A percentile compares a stretch with the other conserved stretches of the same genome.
Evolutionary conservation across 2,888 invertebrate genomes (phyloP).

Genomic region (Cantharis lateralis): DNA sequence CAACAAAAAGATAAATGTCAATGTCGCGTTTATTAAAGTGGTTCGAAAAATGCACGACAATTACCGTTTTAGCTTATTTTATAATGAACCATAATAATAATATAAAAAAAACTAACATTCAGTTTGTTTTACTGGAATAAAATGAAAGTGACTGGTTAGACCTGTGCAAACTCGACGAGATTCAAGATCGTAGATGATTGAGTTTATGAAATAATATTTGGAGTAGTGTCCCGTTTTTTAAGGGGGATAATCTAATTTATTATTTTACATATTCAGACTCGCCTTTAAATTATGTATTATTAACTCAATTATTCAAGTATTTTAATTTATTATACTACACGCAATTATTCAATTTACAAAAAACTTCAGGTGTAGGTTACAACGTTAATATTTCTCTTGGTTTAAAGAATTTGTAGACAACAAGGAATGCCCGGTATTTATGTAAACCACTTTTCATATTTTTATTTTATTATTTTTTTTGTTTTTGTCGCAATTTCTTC

Average conservation of each 20-base stretch:
- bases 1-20: neutral
- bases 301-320: neutral
- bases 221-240: no score
- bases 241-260: no score
- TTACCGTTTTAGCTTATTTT: neutral
- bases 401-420: neutral
- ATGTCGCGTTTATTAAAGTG: neutral
- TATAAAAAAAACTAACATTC: neutral
- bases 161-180: neutral
- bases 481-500: no score
- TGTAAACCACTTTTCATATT: no score
- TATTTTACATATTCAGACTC: neutral
- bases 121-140: neutral
- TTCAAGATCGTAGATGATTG: neutral
- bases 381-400: neutral
- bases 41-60: neutral
- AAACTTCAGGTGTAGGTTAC: neutral
- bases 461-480: no score
- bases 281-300: neutral
- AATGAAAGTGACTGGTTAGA: neutral
- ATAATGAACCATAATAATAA: neutral
- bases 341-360: no score
- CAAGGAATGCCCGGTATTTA: no score
- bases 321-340: neutral
- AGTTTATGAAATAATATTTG: no score